Conservation (phyloP, 92 coral and sea anemone species). For the Actinernus sp. region DNA sequence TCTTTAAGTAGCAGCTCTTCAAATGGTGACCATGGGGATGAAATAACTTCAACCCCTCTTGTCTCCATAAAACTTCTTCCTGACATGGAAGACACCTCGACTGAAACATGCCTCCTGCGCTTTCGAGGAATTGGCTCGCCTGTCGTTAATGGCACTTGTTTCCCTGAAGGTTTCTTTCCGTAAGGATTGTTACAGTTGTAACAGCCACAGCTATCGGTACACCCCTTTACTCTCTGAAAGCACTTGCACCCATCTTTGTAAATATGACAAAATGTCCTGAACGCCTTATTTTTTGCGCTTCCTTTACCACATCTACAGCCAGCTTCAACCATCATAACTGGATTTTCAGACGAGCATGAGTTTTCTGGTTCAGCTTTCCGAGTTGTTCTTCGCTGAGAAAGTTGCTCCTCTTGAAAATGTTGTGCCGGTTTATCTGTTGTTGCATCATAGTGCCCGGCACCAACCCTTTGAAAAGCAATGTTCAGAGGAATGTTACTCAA, state of each 20-base stretch:
- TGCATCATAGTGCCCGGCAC: conserved; percentile 54
- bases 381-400: conserved; percentile 5
- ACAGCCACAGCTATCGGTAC: too few relatives aligned
- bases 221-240: too few relatives aligned
- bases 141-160: conserved; percentile 1
- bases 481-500: conserved; percentile 3
- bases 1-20: conserved; percentile 5
- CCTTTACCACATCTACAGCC: conserved; percentile 42
- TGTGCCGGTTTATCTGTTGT: too few relatives aligned
- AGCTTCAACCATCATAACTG: conserved; percentile 5
- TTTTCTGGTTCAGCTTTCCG: too few relatives aligned
- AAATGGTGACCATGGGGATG: conserved; percentile 6
- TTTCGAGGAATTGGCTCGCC: conserved; percentile 28
- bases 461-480: conserved; percentile 17
- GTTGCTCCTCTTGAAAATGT: too few relatives aligned
- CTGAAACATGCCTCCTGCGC: conserved; percentile 18
- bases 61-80: neutral
- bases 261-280: too few relatives aligned
- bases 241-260: too few relatives aligned
- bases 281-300: too few relatives aligned
- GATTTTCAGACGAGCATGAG: conserved; percentile 6
- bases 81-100: neutral
- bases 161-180: neutral
- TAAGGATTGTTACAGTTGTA: too few relatives aligned
- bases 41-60: neutral